phyloP scores from a whole-genome alignment of 2,113 vertebrate genomes.

The Dasyornis broadbenti region DNA sequence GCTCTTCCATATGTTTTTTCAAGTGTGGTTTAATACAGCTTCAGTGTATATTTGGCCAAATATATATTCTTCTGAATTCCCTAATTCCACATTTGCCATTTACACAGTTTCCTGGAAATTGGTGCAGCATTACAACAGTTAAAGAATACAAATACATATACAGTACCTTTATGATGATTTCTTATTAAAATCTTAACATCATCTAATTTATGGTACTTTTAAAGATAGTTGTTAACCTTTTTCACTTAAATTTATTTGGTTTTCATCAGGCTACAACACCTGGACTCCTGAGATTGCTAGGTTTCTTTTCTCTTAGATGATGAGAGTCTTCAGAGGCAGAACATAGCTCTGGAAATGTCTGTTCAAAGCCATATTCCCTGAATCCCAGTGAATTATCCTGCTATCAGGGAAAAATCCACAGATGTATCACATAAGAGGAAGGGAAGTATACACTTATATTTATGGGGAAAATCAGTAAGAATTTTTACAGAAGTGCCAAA shows the following conservation, averaged over 20 bases:
- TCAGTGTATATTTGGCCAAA: background rate
- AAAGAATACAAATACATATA: background rate
- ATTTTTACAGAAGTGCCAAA: background rate
- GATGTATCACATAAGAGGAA: background rate
- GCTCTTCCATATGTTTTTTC: background rate
- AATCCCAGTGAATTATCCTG: background rate
- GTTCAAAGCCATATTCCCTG: background rate
- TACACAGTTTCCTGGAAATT: background rate
- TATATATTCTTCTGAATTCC: background rate
- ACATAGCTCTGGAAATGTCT: background rate
- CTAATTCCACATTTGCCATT: background rate
- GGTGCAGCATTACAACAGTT: background rate
- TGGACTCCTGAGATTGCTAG: background rate
- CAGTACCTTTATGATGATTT: background rate
- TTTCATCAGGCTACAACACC: background rate
- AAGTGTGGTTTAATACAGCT: background rate
- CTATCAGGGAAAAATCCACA: background rate
- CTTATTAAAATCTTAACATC: background rate
- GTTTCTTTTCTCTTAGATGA: background rate
- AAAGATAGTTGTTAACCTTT: background rate
- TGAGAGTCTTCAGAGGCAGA: background rate
- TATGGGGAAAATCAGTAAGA: background rate
- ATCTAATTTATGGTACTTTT: background rate
- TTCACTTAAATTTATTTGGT: background rate
- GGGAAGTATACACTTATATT: background rate